phyloP scores from a whole-genome alignment of 2,797 vertebrate genomes.

The Alfaro cultratus region DNA sequence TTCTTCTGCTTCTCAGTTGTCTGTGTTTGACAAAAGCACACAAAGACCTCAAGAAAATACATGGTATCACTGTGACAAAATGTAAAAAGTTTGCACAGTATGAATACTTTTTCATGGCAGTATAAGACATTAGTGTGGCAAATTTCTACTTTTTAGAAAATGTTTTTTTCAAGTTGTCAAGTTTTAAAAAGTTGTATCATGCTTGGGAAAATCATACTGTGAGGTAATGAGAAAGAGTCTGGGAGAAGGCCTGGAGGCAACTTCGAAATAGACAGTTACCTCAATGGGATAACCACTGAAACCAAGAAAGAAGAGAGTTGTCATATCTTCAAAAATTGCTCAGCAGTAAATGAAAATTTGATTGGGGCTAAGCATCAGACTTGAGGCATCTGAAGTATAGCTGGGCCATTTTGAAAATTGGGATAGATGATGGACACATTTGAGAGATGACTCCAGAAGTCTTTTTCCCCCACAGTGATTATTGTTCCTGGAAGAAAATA shows the following conservation, averaged over 20 bases:
- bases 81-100: background rate
- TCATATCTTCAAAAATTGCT: background rate
- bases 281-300: conserved; percentile 2
- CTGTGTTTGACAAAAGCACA: background rate
- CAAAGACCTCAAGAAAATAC: background rate
- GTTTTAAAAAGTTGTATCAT: background rate
- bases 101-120: background rate
- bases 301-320: background rate
- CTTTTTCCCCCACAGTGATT: background rate
- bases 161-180: background rate
- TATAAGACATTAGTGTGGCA: background rate
- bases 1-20: background rate
- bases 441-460: background rate
- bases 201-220: background rate
- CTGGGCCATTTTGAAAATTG: background rate
- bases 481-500: background rate
- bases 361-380: conserved; percentile 14
- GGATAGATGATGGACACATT: background rate
- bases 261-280: conserved; percentile 4
- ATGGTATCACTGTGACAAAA: background rate
- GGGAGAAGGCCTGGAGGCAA: conserved; percentile 11
- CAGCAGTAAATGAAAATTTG: conserved; percentile 12
- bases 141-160: background rate
- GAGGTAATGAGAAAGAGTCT: conserved; percentile 1
- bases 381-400: background rate